These are phyloP conservation scores for Synergus japonicus DNA, from an alignment of 2,888 invertebrate species.

Conservation along the genomic window DNA sequence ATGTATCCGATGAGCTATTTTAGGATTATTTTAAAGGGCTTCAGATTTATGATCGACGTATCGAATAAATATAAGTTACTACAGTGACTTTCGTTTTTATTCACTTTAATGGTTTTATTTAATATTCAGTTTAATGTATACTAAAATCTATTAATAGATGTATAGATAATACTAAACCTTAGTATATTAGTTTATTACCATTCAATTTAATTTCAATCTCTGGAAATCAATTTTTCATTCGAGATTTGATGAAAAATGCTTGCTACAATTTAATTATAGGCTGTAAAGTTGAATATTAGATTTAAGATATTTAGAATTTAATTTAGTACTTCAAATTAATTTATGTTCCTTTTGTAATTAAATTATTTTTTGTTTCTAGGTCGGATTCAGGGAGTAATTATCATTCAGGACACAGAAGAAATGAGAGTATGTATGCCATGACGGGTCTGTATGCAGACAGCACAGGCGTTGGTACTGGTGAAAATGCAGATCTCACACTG, in stretches of 20 bases:
- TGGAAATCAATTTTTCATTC: no score
- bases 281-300: neutral
- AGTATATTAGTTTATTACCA: no score
- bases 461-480: conserved; percentile 79
- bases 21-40: neutral
- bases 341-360: conserved; percentile 8
- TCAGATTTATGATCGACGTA: neutral
- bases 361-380: conserved; percentile 55
- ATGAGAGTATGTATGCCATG: conserved; percentile 94
- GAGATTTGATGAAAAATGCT: no score
- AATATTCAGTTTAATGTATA: neutral
- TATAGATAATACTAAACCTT: no score
- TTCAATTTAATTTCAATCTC: no score
- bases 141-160: neutral
- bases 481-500: conserved; percentile 75
- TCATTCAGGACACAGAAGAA: conserved; percentile 81
- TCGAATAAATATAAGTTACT: no score
- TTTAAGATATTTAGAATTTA: neutral
- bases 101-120: neutral
- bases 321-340: neutral
- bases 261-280: no score
- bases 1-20: neutral
- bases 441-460: conserved; percentile 90
- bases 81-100: neutral
- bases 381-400: conserved; percentile 75